Conservation (phyloP, 2,888 invertebrate species). For the Carterocephalus palaemon region DNA sequence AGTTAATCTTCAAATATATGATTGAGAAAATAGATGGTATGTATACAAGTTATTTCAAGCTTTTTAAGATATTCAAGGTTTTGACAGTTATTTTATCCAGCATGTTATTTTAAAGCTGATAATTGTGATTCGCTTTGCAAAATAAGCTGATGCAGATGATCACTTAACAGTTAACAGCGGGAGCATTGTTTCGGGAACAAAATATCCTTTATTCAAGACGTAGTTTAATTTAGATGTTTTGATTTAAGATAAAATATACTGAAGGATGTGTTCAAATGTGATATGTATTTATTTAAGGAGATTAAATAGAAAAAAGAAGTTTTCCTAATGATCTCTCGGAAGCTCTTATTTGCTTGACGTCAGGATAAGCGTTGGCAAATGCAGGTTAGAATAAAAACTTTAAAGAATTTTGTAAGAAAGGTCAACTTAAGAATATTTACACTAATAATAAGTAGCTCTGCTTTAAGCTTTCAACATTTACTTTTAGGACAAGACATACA, state of each 20-base stretch:
- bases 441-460: no score
- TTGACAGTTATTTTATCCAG: no score
- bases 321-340: conserved; percentile 78
- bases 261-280: conserved; percentile 78
- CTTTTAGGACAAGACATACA: no score
- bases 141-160: conserved; percentile 4
- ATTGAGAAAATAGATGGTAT: no score
- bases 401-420: no score
- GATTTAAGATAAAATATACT: conserved; percentile 52
- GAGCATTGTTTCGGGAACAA: conserved; percentile 56
- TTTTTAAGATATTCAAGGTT: no score
- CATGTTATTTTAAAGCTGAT: neutral
- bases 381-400: conserved; percentile 26
- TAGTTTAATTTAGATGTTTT: conserved; percentile 34
- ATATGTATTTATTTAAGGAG: conserved; percentile 74
- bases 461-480: no score
- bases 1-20: no score
- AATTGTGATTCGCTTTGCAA: neutral
- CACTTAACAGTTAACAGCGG: conserved; percentile 28
- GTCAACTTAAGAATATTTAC: no score
- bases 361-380: conserved; percentile 42
- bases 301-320: conserved; percentile 65
- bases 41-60: no score
- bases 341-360: conserved; percentile 67
- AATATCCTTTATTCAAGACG: conserved; percentile 31